Evolutionary conservation across 2,113 vertebrate species (phyloP).

Genomic region (Notarius lentiginosus): DNA sequence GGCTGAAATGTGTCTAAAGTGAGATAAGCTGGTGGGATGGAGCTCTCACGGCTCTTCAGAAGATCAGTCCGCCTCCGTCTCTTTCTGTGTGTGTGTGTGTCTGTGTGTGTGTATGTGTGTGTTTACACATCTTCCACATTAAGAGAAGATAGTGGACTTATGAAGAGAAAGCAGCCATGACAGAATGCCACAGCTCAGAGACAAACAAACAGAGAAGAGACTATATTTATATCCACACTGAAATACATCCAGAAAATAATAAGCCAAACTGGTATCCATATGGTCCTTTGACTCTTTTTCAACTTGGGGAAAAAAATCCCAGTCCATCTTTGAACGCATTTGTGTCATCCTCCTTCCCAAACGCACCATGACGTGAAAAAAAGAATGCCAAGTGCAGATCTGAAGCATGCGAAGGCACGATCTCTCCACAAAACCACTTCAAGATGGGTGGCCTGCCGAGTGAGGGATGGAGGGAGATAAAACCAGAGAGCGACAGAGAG

Average conservation of each 20-base stretch:
- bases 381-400: slow-evolving; percentile 34
- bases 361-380: slow-evolving; percentile 11
- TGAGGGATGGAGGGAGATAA: slow-evolving; percentile 11
- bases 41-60: slow-evolving; percentile 40
- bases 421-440: slow-evolving; percentile 31
- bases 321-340: neutral
- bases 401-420: slow-evolving; percentile 36
- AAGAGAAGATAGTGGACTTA: slow-evolving; percentile 25
- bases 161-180: slow-evolving; percentile 23
- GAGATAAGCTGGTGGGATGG: slow-evolving; percentile 50
- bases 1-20: slow-evolving; percentile 52
- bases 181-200: slow-evolving; percentile 27
- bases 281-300: neutral
- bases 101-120: slow-evolving; percentile 8
- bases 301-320: neutral
- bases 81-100: neutral
- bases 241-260: slow-evolving; percentile 7
- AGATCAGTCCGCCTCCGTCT: slow-evolving; percentile 41
- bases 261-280: neutral
- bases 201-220: slow-evolving; percentile 2
- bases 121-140: slow-evolving; percentile 12
- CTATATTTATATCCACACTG: slow-evolving; percentile 3
- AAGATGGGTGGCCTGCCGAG: slow-evolving; percentile 28
- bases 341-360: neutral
- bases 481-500: neutral